A percentile compares a stretch with the other conserved stretches of the same genome.
Conservation (phyloP, 2,797 vertebrate species). For the Liasis olivaceus region DNA sequence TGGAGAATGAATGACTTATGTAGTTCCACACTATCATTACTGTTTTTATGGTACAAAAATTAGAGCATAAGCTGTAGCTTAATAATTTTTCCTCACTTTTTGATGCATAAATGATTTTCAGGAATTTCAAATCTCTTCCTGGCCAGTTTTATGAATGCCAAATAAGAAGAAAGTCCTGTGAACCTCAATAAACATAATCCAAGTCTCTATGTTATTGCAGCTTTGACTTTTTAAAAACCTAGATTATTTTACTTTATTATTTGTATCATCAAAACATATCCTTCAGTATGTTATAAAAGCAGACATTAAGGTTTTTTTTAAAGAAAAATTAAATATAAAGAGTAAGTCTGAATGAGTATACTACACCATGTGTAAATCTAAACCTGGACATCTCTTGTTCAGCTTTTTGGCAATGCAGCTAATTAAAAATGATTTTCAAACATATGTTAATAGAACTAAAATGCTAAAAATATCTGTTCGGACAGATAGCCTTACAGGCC, state of each 20-base stretch:
- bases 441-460: neutral
- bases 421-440: neutral
- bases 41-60: neutral
- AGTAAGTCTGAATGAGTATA: neutral
- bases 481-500: neutral
- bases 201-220: neutral
- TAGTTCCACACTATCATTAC: neutral
- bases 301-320: neutral
- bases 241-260: neutral
- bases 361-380: neutral
- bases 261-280: neutral
- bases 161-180: neutral
- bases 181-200: neutral
- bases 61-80: neutral
- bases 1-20: neutral
- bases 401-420: neutral
- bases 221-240: neutral
- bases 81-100: neutral
- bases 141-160: neutral
- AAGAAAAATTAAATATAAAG: neutral
- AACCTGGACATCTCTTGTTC: neutral
- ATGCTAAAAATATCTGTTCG: neutral
- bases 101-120: neutral
- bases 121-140: neutral
- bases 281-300: neutral